Evolutionary conservation across 2,888 invertebrate species (phyloP), one percentile per base, ranked within the genome.

Genomic region (Lycophotia porphyrea): DNA sequence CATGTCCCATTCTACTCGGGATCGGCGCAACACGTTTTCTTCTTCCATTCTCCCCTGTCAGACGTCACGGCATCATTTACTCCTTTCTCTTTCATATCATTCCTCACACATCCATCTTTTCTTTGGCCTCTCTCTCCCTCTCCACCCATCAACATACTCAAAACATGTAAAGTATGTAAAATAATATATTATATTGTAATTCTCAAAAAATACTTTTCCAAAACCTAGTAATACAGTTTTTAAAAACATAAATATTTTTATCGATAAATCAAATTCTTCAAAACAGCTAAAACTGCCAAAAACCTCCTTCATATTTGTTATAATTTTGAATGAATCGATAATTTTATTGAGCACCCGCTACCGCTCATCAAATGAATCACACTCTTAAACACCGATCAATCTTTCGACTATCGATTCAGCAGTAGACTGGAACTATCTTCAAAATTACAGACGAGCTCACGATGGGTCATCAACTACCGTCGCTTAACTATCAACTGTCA

Each of bases 401-500:
- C 88, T 84, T 87, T 73, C 78, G 58, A 60, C 68, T 85, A 88
- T 87, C 87, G 67, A 80, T 81, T 76, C 76, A 74, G n/a, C 76
- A 55, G 66, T 81, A 74, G 71, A 79, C 74, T 84, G 64, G 42
- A 80, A 79, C 76, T 81, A 82, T 87, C 85, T 76, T 75, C 67
- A 58, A 79, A 82, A 82, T 79, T 79, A 80, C 76, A 81, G 80
- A 74, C 63, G 15, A 78, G 69, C 71, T 76, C 18, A 15, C 76
- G 66, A 71, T 58, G 70, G 24, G 67, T 78, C 71, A 87, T 87
- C 74, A 79, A 86, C 74, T 74, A 71, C 70, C 74, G 31, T 34
- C n/a, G 60, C 52, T 77, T 63, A 76, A 74, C 71, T 66, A 77
- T 71, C 66, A 64, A 76, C 74, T 78, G 78, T 61, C 74, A 80